Conservation (phyloP, 2,888 invertebrate species). For the Amphipyra berbera region DNA sequence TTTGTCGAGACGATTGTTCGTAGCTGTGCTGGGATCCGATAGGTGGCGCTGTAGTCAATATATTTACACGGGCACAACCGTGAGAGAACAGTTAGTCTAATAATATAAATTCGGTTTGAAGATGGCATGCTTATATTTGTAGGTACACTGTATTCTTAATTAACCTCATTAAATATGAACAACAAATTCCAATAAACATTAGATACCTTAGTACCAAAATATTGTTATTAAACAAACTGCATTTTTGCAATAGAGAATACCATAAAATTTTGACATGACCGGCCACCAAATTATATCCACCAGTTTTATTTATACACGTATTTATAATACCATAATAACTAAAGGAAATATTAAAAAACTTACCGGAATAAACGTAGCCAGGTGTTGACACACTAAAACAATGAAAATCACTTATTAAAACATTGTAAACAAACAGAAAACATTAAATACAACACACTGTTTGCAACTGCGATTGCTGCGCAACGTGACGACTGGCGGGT, state of each 20-base stretch:
- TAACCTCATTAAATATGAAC: not conserved
- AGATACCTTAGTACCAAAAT: not conserved
- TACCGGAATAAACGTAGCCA: slow-evolving; percentile 27
- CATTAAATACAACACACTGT: slow-evolving; percentile 7
- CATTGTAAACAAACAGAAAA: slow-evolving; percentile 54
- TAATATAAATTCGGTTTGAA: too few species aligned
- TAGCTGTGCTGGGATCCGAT: too few species aligned
- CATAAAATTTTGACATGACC: not conserved
- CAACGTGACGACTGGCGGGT: slow-evolving; percentile 10
- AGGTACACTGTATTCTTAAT: too few species aligned
- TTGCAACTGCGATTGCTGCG: slow-evolving; percentile 14
- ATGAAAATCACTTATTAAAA: slow-evolving; percentile 50
- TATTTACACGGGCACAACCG: too few species aligned
- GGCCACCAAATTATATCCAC: too few species aligned
- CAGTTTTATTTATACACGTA: not conserved
- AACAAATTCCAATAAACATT: not conserved
- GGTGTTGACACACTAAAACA: slow-evolving; percentile 29
- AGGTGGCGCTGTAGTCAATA: too few species aligned
- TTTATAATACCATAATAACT: not conserved
- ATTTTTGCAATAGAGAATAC: not conserved
- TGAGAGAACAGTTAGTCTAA: too few species aligned
- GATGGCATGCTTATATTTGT: too few species aligned
- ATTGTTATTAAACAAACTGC: too few species aligned
- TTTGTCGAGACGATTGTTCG: too few species aligned
- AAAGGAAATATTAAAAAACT: slow-evolving; percentile 15